Evolutionary conservation across 2,113 vertebrate species (phyloP), one percentile per base, ranked within the genome.

Genomic region (Rhombomys opimus): DNA sequence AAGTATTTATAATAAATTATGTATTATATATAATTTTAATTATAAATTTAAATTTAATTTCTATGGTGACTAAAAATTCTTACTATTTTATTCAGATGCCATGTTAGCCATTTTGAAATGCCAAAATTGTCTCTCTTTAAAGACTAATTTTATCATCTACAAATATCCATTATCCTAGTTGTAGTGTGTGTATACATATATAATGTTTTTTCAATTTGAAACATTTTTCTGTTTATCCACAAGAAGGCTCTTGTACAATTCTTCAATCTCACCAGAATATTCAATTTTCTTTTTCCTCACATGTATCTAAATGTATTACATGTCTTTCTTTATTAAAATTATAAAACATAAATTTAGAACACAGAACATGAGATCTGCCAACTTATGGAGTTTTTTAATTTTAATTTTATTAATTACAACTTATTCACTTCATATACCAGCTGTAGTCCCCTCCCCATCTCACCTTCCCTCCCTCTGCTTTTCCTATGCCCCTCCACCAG

Each of bases 191-290:
- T 81, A n/a, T 35, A 18, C 46, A 4, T 2, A 57, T 57, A 57
- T 30, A 87, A 57, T 38, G n/a, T 67, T 73, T 90, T 9, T 67
- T 93, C 13, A 84, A 77, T 91, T 91, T 61, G 7, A 50, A 96
- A 38, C 7, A 13, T 25, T 67, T 0, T 88, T 77, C 91, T 73
- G 41, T 20, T 57, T 94, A 41, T 22, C 7, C 15, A 85, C 7
- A 67, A 18, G 54, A 67, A 91, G 35, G 7, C 15, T 9, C 70
- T 18, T 61, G 27, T n/a, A 77, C 11, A 77, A 78, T 73, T 94
- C 50, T 68, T 57, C 38, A 94, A 52, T 59, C 0, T 27, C 7
- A 80, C 5, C 10, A 61, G 30, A 20, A 52, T 3, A 6, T 75
- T 32, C 70, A 78, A 75, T 41, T 3, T 2, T 46, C 75, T 70